Evolutionary conservation across 2,888 invertebrate genomes (phyloP), one percentile per base, ranked within the genome.

Genomic region (Galerucella nymphaeae): DNA sequence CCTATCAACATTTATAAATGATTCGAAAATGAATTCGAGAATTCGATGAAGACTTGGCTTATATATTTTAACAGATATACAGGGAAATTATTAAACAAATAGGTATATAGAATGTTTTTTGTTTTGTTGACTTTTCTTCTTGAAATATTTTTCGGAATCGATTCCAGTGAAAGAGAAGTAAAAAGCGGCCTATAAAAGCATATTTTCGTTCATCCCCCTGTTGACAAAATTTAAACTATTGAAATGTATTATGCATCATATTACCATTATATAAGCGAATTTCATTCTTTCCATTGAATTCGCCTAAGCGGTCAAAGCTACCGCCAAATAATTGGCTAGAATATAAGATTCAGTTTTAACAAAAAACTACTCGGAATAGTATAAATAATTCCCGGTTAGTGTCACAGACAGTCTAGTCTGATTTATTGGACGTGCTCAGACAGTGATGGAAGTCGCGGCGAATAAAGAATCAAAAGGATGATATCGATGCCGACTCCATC

Each of bases 1-100:
- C 90, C 90, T 89, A 90, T 90, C 90, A 90, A 89, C 89, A 88
- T 90, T 90, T 90, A 90, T 90, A 90, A 90, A 90, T 90, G 90
- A 89, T 89, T 88, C 87, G 88, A 89, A 89, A 89, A 89, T 89
- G 89, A 74, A 71, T 75, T 68, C 68, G 69, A 42, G 18, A 61
- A 61, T 20, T 23, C 18, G 61, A 68, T 50, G 48, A 67, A 68
- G 53, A 62, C 55, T 38, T 42, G 20, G 53, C 53, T 62, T 42
- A 69, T 62, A 48, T 67, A 38, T 30, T 30, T 30, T 30, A 8
- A 38, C 8, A 38, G 8, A 38, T 38, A 38, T 38, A 38, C 9
- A 5, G 30, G 30, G 8, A 38, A 8, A 8, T 6, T 8, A 38
- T 38, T 38, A 38, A 38, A 38, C 5, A 38, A 30, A 30, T 30